phyloP scores from a whole-genome alignment of 1,140 invertebrate genomes.

The Drosophila melanica region DNA sequence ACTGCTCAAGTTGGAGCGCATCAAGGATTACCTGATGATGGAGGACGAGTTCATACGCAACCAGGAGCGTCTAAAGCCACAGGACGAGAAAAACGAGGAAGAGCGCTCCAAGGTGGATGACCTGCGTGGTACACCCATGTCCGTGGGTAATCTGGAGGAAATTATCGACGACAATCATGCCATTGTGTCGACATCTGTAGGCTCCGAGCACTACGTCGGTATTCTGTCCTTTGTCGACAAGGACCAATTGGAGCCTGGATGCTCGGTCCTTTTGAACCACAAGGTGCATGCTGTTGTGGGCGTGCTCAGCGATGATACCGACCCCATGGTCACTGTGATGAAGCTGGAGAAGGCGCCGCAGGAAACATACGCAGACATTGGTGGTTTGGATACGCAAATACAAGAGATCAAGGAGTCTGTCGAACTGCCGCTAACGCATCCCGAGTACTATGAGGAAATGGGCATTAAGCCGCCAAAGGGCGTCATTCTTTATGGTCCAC shows the following conservation, averaged over 20 bases:
- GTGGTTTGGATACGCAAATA: conserved; percentile 99
- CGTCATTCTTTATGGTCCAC: conserved; percentile 99
- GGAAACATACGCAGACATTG: conserved; percentile 99
- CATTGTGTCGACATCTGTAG: conserved; percentile 99
- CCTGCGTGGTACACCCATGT: conserved; percentile 99
- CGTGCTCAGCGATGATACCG: conserved; percentile 99
- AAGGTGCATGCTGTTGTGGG: conserved; percentile 99
- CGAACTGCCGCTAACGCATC: conserved; percentile 98
- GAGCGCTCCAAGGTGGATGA: conserved; percentile 99
- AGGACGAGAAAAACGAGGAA: conserved; percentile 99
- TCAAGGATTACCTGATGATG: conserved; percentile 99
- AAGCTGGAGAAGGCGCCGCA: conserved; percentile 99
- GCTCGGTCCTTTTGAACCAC: conserved; percentile 99
- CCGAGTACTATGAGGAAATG: conserved; percentile 99
- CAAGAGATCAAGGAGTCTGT: conserved; percentile 99
- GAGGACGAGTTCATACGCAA: conserved; percentile 99
- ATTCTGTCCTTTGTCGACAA: conserved; percentile 99
- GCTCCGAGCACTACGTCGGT: conserved; percentile 99
- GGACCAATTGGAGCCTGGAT: conserved; percentile 99
- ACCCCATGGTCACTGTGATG: conserved; percentile 99
- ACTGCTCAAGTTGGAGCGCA: conserved; percentile 97
- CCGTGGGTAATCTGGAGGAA: conserved; percentile 99
- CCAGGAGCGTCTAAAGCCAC: conserved; percentile 98
- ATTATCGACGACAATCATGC: conserved; percentile 99
- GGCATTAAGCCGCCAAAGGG: conserved; percentile 99